These are phyloP conservation scores for Agonopterix subpropinquella DNA, from an alignment of 2,888 invertebrate genomes.

Conservation along the genomic window DNA sequence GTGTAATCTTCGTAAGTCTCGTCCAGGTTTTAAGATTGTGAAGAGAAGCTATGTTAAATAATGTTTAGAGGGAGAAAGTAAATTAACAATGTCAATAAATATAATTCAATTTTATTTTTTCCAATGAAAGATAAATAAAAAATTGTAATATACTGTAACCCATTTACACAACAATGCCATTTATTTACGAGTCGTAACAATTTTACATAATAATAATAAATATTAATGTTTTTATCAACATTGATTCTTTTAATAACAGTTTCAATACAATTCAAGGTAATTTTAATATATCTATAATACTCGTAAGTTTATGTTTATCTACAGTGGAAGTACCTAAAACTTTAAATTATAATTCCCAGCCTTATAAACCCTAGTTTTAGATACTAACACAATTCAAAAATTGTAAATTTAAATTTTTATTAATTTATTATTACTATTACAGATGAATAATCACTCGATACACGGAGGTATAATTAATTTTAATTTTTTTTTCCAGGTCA, in stretches of 20 bases:
- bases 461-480: no score
- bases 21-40: no score
- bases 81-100: constrained; percentile 1
- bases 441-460: background rate
- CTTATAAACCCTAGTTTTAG: constrained; percentile 19
- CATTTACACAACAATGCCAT: constrained; percentile 28
- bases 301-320: background rate
- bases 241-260: constrained; percentile 14
- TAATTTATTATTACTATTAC: background rate
- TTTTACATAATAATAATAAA: constrained; percentile 18
- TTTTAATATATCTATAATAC: background rate
- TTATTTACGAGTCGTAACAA: constrained; percentile 30
- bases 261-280: constrained; percentile 3
- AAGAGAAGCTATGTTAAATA: no score
- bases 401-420: constrained; percentile 3
- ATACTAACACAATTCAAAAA: constrained; percentile 16
- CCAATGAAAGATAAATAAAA: constrained; percentile 10
- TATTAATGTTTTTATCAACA: constrained; percentile 11
- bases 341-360: constrained; percentile 22
- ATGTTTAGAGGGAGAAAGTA: no score
- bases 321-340: constrained; percentile 19
- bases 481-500: no score
- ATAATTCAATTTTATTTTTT: constrained; percentile 9
- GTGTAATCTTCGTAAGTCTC: no score
- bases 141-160: constrained; percentile 13